These are phyloP conservation scores for Fissipunctia ypsillon DNA, from an alignment of 2,888 invertebrate genomes.

Conservation along the genomic window DNA sequence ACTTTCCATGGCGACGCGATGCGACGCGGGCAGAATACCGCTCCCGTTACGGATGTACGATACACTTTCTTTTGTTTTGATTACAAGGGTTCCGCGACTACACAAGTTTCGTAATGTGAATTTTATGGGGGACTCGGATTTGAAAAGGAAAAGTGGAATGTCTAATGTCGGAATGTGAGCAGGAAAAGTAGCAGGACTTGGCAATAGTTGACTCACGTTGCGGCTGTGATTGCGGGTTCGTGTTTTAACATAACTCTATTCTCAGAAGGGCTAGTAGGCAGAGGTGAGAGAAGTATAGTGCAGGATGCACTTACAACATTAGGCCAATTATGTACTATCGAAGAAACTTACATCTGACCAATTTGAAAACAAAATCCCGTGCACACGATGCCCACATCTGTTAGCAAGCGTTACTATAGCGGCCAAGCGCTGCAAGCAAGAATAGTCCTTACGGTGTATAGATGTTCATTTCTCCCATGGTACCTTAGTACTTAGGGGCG, in stretches of 20 bases:
- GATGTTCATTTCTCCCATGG: too few relatives aligned
- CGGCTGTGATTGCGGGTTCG: not conserved
- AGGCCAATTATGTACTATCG: not conserved
- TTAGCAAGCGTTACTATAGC: too few relatives aligned
- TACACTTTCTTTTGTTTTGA: conserved; percentile 80
- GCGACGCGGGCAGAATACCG: conserved; percentile 76
- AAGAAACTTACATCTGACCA: too few relatives aligned
- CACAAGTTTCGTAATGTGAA: conserved; percentile 63
- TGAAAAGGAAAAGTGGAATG: conserved; percentile 59
- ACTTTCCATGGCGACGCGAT: conserved; percentile 77
- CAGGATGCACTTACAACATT: not conserved
- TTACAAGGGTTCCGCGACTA: conserved; percentile 55
- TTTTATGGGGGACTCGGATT: conserved; percentile 38
- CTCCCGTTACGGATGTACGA: conserved; percentile 69
- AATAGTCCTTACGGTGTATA: too few relatives aligned
- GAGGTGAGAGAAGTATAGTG: not conserved
- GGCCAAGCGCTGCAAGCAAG: too few relatives aligned
- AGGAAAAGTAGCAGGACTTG: conserved; percentile 33
- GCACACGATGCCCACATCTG: too few relatives aligned
- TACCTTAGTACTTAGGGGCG: too few relatives aligned
- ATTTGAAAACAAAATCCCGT: too few relatives aligned
- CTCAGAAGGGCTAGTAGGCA: not conserved
- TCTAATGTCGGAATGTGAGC: conserved; percentile 7
- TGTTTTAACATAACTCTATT: not conserved
- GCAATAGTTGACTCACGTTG: not conserved